Conservation (phyloP, 2,888 invertebrate species). For the Drosophila prolongata region DNA sequence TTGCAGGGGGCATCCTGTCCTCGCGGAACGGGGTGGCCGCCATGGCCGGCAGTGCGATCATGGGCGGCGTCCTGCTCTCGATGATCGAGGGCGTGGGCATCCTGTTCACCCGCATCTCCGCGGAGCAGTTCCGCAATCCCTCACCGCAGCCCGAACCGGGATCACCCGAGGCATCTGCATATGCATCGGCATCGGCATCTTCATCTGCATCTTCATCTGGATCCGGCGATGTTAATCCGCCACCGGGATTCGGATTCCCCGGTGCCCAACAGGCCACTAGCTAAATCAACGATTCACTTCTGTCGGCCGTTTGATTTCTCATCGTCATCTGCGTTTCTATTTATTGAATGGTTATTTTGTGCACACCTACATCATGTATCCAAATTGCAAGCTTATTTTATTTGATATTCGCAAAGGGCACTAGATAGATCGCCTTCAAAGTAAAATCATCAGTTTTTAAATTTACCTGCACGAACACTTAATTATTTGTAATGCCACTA, state of each 20-base stretch:
- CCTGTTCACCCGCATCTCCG: constrained; percentile 58
- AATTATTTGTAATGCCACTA: no score
- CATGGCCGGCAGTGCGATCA: constrained; percentile 62
- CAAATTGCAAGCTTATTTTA: background rate
- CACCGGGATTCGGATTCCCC: constrained; percentile 43
- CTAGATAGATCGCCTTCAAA: background rate
- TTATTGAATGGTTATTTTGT: background rate
- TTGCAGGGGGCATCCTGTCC: constrained; percentile 62
- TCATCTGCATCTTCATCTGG: background rate
- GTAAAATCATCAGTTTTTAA: background rate
- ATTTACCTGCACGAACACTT: no score
- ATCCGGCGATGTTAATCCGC: background rate
- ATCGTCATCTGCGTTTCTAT: background rate
- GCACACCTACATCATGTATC: background rate
- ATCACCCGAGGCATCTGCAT: no score
- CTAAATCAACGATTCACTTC: constrained; percentile 37
- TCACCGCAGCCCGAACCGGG: constrained; percentile 15
- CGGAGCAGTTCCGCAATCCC: constrained; percentile 58
- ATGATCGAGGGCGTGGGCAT: constrained; percentile 64
- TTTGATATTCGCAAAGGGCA: background rate
- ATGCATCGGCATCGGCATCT: background rate
- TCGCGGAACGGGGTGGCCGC: constrained; percentile 60
- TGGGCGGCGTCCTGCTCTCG: constrained; percentile 58
- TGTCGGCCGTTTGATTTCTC: background rate
- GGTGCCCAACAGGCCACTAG: constrained; percentile 28